Evolutionary conservation across 1,140 invertebrate species (phyloP), one percentile per base, ranked within the genome.

Genomic region (Cyclargus thomasi): DNA sequence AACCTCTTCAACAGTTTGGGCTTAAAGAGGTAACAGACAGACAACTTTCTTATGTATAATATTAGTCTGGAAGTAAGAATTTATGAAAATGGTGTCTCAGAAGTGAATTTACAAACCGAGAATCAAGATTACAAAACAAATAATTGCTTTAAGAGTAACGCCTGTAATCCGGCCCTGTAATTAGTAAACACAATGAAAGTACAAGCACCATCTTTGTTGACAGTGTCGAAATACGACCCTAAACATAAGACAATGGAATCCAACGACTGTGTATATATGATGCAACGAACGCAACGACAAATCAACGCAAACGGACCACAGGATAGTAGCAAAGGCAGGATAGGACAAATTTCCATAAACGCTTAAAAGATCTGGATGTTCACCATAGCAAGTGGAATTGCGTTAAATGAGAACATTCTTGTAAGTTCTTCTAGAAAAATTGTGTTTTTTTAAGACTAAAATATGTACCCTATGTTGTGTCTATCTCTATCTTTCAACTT

Each of bases 181-280:
- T 59, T 59, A 11, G 18, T 59, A 59, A 59, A 59, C 55, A 59
- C 53, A 55, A 55, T 55, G 17, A 11, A 20, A 59, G 55, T 59
- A 20, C 21, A 18, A 11, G 20, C 18, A 59, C 18, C 55, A 20
- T 20, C n/a, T 18, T 20, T 18, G 55, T 59, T 59, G 55, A 59
- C 55, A 59, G 17, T 59, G 55, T 59, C 55, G 55, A 59, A 59
- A 59, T 20, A 59, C 55, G 18, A 59, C 21, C 55, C 55, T 21
- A 21, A 59, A 59, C 53, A 20, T 20, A 55, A 55, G 10, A 59
- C 55, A 59, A 22, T 59, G 55, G 55, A 59, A 20, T 59, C 55
- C 55, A 18, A 21, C 55, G 55, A 59, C 18, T n/a, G 18, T 59
- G 20, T 17, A 59, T 3, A n/a, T 11, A 59, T 59, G 17, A 10